Evolutionary conservation across 1,140 invertebrate species (phyloP).

Genomic region (Drosophila eugracilis): DNA sequence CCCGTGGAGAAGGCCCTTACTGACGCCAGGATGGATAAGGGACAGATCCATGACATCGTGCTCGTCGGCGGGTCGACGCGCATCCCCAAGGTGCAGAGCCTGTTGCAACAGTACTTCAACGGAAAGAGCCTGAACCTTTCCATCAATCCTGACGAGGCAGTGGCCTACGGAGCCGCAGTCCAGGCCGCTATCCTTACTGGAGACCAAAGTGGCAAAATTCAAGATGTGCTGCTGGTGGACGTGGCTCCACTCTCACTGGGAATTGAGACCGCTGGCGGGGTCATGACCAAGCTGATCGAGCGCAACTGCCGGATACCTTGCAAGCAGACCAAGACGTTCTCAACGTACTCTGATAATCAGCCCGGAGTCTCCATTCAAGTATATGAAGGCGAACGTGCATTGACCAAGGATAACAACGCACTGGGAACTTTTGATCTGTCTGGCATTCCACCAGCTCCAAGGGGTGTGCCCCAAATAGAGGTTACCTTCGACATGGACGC

Average conservation of each 20-base stretch:
- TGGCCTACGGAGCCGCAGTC: constrained; percentile 89
- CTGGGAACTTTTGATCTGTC: constrained; percentile 91
- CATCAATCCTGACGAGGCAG: constrained; percentile 92
- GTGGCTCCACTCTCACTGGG: constrained; percentile 87
- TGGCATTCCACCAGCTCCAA: constrained; percentile 92
- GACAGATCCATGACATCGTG: constrained; percentile 87
- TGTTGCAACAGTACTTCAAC: constrained; percentile 87
- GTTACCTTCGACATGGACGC: constrained; percentile 88
- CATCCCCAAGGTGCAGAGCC: constrained; percentile 88
- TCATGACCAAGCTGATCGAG: constrained; percentile 88
- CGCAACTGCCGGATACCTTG: constrained; percentile 88
- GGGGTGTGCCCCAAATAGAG: constrained; percentile 92
- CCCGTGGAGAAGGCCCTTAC: constrained; percentile 90
- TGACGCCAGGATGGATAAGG: constrained; percentile 91
- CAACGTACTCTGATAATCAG: constrained; percentile 90
- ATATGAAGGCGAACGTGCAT: constrained; percentile 89
- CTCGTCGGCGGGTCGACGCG: constrained; percentile 88
- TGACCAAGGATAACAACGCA: constrained; percentile 91
- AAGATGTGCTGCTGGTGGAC: constrained; percentile 86
- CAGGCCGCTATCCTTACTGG: constrained; percentile 91
- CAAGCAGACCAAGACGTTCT: constrained; percentile 88
- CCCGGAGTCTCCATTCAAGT: constrained; percentile 89
- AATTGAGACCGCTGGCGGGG: constrained; percentile 87
- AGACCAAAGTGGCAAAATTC: constrained; percentile 85
- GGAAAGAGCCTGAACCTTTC: constrained; percentile 88